Conservation (phyloP, 2,888 invertebrate species). For the Acleris cristana region DNA sequence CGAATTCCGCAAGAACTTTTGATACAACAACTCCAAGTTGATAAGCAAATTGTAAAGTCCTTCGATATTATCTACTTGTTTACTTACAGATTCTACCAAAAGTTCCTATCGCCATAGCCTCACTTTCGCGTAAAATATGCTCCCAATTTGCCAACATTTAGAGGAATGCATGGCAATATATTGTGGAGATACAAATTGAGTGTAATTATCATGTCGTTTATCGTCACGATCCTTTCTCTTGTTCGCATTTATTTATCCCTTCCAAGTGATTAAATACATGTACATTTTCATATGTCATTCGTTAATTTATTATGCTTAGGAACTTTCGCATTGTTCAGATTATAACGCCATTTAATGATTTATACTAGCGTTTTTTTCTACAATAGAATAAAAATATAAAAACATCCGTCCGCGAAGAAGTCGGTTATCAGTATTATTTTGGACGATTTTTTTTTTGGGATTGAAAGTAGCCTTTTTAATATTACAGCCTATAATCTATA, state of each 20-base stretch:
- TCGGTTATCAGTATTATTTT: too few relatives aligned
- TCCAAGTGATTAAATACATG: conserved; percentile 1
- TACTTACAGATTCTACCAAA: conserved; percentile 19
- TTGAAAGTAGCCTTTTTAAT: too few relatives aligned
- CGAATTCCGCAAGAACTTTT: too few relatives aligned
- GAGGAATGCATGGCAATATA: conserved; percentile 29
- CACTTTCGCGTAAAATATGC: conserved; percentile 16
- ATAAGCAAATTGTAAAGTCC: conserved; percentile 45
- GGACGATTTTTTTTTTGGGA: too few relatives aligned
- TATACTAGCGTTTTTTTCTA: too few relatives aligned
- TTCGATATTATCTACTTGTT: conserved; percentile 46
- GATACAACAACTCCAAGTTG: too few relatives aligned
- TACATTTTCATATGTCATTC: neutral
- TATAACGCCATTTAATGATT: too few relatives aligned
- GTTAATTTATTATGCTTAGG: too few relatives aligned
- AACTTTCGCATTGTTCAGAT: too few relatives aligned
- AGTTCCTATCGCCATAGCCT: conserved; percentile 8
- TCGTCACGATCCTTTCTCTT: conserved; percentile 23
- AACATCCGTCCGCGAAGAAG: too few relatives aligned
- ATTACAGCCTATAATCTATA: too few relatives aligned
- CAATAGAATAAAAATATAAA: too few relatives aligned
- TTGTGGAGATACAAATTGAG: conserved; percentile 24
- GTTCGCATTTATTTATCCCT: conserved; percentile 11
- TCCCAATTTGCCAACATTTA: conserved; percentile 16
- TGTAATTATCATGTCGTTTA: conserved; percentile 31